phyloP scores from a whole-genome alignment of 1,140 invertebrate genomes.

The Drosophila pectinifera region DNA sequence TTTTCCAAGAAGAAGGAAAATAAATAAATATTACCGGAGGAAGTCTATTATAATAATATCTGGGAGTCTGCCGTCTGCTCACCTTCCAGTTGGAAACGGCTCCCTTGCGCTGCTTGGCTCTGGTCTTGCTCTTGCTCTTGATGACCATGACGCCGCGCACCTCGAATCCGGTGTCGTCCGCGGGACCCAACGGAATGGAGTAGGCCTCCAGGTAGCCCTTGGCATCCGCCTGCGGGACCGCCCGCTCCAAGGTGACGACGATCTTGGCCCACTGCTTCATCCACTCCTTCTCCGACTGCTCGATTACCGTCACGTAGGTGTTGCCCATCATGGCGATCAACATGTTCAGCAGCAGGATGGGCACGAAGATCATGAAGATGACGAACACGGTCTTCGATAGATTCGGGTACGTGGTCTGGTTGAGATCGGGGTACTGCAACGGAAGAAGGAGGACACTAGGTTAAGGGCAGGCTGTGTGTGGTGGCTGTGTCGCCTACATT shows the following conservation, averaged over 20 bases:
- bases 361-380: conserved; percentile 98
- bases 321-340: conserved; percentile 99
- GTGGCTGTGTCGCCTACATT: conserved; percentile 89
- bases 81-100: conserved; percentile 99
- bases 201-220: conserved; percentile 97
- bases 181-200: conserved; percentile 95
- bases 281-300: conserved; percentile 99
- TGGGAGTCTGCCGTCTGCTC: no score
- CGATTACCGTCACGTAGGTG: conserved; percentile 98
- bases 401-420: conserved; percentile 94
- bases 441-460: not conserved
- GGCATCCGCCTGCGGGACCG: conserved; percentile 94
- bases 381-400: conserved; percentile 97
- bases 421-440: conserved; percentile 95
- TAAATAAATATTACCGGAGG: not conserved
- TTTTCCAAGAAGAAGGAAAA: no score
- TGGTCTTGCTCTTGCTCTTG: conserved; percentile 97
- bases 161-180: conserved; percentile 92
- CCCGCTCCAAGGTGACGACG: conserved; percentile 96
- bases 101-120: conserved; percentile 98
- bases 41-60: no score
- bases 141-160: conserved; percentile 98
- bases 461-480: no score
- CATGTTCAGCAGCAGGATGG: conserved; percentile 98
- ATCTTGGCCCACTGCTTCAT: conserved; percentile 99